Percentiles rank a stretch among this genome's conserved stretches.
These are phyloP conservation scores for Pseudorhiza aurosa DNA, from an alignment of 30 jellyfish, hydroid and myxozoan genomes.

Conservation along the genomic window DNA sequence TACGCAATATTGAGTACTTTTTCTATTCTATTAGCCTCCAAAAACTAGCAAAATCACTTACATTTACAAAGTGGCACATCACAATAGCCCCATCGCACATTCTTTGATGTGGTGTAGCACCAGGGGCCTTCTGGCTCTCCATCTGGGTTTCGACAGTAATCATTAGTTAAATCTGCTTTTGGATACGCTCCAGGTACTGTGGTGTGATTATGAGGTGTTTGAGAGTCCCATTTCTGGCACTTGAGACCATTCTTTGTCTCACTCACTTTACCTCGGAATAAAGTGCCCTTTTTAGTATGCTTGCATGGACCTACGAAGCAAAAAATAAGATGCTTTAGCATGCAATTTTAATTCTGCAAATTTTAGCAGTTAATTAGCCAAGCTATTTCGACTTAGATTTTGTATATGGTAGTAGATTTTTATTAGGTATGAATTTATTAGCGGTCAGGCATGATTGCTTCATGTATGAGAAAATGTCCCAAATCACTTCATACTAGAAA, in stretches of 20 bases:
- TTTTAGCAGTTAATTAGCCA: too few relatives aligned
- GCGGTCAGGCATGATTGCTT: too few relatives aligned
- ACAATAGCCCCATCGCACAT: conserved; percentile 30
- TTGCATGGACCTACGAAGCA: conserved; percentile 19
- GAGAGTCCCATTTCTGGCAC: conserved; percentile 58
- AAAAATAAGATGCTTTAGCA: too few relatives aligned
- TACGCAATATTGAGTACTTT: too few relatives aligned
- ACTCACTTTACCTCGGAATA: conserved; percentile 19
- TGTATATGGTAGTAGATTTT: too few relatives aligned
- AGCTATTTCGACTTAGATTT: too few relatives aligned
- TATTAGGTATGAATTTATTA: too few relatives aligned
- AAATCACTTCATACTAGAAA: too few relatives aligned
- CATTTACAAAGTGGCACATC: conserved; percentile 20
- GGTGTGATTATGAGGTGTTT: conserved; percentile 36
- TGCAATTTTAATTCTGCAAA: too few relatives aligned
- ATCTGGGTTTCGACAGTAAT: conserved; percentile 59
- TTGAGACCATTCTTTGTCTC: conserved; percentile 18
- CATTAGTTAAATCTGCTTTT: background rate
- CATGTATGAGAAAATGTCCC: too few relatives aligned
- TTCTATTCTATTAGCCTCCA: too few relatives aligned
- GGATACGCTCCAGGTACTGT: conserved; percentile 13
- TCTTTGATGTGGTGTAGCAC: conserved; percentile 45
- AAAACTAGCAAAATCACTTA: conserved; percentile 4
- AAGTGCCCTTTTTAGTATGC: conserved; percentile 14
- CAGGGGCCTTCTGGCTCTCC: conserved; percentile 40